These are phyloP conservation scores for Synergus japonicus DNA, from an alignment of 2,888 invertebrate genomes.

Conservation along the genomic window DNA sequence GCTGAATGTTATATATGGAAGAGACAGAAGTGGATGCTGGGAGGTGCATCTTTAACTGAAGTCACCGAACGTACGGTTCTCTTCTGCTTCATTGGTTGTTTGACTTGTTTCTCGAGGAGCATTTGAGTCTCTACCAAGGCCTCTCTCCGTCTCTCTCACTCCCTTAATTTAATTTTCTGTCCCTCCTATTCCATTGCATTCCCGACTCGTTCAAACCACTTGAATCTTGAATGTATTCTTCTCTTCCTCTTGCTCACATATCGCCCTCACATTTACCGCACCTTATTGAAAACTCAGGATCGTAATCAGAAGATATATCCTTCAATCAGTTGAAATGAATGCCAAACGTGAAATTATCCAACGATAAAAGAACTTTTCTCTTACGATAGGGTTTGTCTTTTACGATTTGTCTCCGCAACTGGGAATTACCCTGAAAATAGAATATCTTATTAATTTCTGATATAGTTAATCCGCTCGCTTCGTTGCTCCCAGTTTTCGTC, in stretches of 20 bases:
- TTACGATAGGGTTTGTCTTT: not conserved
- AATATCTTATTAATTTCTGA: not conserved
- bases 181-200: constrained; percentile 26
- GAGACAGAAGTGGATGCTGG: constrained; percentile 11
- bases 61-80: constrained; percentile 37
- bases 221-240: constrained; percentile 6
- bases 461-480: not conserved
- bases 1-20: constrained; percentile 8
- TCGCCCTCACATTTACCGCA: constrained; percentile 7
- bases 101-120: constrained; percentile 39
- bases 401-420: not conserved
- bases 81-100: constrained; percentile 31
- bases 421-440: not conserved
- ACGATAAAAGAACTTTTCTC: not conserved
- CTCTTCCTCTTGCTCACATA: constrained; percentile 26
- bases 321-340: not conserved
- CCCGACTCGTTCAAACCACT: constrained; percentile 38
- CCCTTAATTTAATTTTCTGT: constrained; percentile 40
- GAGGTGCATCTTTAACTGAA: constrained; percentile 24
- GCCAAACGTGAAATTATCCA: not conserved
- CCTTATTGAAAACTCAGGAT: not conserved
- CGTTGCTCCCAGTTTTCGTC: constrained; percentile 13
- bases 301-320: not conserved
- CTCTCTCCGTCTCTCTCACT: constrained; percentile 39
- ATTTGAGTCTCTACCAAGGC: constrained; percentile 20